phyloP scores from a whole-genome alignment of 2,888 invertebrate genomes.

The Tinea pellionella region DNA sequence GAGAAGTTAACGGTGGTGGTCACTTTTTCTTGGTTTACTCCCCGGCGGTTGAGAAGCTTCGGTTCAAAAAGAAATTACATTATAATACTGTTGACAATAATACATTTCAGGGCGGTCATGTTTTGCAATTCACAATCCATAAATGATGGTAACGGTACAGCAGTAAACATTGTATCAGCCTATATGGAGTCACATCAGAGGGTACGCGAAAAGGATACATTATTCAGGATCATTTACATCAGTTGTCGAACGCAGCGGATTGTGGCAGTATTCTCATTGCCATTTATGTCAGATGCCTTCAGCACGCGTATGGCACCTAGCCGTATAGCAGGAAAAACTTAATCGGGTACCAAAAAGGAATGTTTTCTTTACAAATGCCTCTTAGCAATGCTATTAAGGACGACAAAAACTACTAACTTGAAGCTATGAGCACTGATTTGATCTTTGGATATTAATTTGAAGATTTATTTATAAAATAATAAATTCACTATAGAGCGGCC shows the following conservation, averaged over 20 bases:
- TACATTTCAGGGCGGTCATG: background rate
- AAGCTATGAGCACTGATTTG: background rate
- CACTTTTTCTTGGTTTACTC: too few relatives aligned
- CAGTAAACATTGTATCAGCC: slow-evolving; percentile 2
- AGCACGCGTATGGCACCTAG: slow-evolving; percentile 8
- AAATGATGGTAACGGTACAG: background rate
- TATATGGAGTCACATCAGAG: slow-evolving; percentile 3
- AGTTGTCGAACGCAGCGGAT: slow-evolving; percentile 12
- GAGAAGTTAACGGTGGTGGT: too few relatives aligned
- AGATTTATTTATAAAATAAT: background rate
- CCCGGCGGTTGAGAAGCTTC: too few relatives aligned
- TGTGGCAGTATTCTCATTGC: background rate
- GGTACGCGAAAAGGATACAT: slow-evolving; percentile 7
- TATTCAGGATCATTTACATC: slow-evolving; percentile 13
- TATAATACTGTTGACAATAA: background rate
- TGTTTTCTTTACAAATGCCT: background rate
- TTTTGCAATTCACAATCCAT: background rate
- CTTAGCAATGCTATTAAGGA: slow-evolving; percentile 1
- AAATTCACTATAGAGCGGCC: too few relatives aligned
- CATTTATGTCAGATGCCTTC: slow-evolving; percentile 9
- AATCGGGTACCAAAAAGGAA: slow-evolving; percentile 2
- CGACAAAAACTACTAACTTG: background rate
- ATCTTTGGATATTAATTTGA: background rate
- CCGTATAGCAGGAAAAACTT: background rate
- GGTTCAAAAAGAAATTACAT: too few relatives aligned